Conservation (phyloP, 2,888 invertebrate genomes). For the Cryptus armator region DNA sequence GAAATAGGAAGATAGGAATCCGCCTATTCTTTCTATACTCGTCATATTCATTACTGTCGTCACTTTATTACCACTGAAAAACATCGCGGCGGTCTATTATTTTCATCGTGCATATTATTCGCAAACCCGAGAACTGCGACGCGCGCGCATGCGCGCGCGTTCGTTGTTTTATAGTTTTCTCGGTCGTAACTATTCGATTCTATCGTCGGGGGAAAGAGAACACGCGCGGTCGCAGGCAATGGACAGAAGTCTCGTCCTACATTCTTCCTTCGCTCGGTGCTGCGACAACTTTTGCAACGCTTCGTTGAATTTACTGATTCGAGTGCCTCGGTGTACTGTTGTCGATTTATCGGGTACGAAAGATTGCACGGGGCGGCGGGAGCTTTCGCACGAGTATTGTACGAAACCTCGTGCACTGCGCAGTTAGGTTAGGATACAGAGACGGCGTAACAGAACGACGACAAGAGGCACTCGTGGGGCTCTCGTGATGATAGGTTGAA, state of each 20-base stretch:
- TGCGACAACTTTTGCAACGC: slow-evolving; percentile 38
- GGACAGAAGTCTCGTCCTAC: slow-evolving; percentile 5
- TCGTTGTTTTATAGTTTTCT: not conserved
- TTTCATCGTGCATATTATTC: not conserved
- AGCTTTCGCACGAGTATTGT: slow-evolving; percentile 26
- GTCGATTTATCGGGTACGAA: slow-evolving; percentile 6
- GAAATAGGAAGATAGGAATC: not conserved
- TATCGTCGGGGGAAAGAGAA: not conserved
- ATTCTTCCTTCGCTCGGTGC: slow-evolving; percentile 8
- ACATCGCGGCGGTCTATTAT: not conserved
- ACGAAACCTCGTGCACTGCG: not conserved
- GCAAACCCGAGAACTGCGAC: not conserved
- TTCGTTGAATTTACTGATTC: slow-evolving; percentile 22
- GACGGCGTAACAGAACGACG: not conserved
- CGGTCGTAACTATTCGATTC: not conserved
- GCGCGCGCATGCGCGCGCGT: not conserved
- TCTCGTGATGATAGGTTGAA: slow-evolving; percentile 58
- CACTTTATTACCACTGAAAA: slow-evolving; percentile 17
- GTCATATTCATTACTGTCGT: not conserved
- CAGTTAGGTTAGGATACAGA: not conserved
- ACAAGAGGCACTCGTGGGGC: not conserved
- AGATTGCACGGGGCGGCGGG: not conserved
- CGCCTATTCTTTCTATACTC: not conserved
- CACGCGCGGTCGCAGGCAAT: not conserved
- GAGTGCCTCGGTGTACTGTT: not conserved